A percentile compares a stretch with the other conserved stretches of the same genome.
These are phyloP conservation scores for Orthonyx spaldingii DNA, from an alignment of 2,113 vertebrate species.

Conservation along the genomic window DNA sequence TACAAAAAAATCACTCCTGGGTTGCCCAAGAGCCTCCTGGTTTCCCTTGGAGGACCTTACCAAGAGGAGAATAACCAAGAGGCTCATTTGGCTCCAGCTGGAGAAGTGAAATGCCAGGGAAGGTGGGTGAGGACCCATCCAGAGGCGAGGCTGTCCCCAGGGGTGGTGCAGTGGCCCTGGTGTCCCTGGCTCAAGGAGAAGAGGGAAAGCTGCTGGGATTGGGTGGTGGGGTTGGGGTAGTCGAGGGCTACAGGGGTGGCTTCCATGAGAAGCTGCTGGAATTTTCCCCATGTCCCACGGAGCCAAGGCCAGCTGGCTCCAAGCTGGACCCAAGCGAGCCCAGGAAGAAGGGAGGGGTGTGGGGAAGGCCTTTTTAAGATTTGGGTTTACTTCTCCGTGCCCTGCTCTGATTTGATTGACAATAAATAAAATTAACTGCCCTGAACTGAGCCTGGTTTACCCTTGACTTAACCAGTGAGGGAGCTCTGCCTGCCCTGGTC, in stretches of 20 bases:
- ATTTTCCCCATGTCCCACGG: neutral
- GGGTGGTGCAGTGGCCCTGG: neutral
- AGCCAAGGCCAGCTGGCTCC: neutral
- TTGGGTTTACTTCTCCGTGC: neutral
- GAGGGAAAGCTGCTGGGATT: neutral
- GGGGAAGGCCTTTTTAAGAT: neutral
- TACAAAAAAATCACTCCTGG: rapidly evolving
- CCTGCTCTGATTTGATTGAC: neutral
- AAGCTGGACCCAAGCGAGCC: neutral
- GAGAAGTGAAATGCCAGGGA: too few species aligned
- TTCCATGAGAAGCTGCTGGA: neutral
- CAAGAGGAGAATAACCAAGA: neutral
- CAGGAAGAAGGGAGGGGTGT: neutral
- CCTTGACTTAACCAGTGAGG: neutral
- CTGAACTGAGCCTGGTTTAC: neutral
- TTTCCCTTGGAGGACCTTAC: neutral
- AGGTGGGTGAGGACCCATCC: neutral
- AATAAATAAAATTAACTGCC: neutral
- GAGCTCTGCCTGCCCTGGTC: neutral
- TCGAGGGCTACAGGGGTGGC: neutral
- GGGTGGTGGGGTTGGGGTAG: neutral
- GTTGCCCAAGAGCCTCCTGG: neutral
- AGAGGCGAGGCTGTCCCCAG: neutral
- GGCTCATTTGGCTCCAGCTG: neutral
- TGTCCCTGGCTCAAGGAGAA: neutral